These are phyloP conservation scores for Clarias platycephalus DNA, from an alignment of 2,797 vertebrate species.

Conservation along the genomic window DNA sequence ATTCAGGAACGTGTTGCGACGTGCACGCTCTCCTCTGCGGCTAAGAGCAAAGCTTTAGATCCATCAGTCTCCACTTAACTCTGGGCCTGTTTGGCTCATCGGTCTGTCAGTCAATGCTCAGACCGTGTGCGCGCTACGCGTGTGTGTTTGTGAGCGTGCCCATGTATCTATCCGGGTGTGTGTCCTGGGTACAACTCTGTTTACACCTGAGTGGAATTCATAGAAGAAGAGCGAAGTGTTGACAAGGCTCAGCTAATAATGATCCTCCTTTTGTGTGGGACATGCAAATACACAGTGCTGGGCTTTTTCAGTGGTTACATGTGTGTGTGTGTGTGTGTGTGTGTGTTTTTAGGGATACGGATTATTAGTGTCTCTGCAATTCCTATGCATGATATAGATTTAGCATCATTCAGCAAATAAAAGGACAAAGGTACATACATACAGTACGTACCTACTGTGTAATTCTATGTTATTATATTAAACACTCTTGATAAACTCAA, in stretches of 20 bases:
- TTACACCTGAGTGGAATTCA: slow-evolving; percentile 27
- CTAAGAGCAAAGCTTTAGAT: slow-evolving; percentile 25
- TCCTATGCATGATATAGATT: neutral
- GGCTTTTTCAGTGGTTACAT: neutral
- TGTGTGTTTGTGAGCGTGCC: neutral
- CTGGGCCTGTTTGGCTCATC: slow-evolving; percentile 17
- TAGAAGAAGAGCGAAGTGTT: slow-evolving; percentile 24
- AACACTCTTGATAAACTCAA: neutral
- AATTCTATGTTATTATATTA: too few relatives aligned
- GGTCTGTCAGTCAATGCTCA: slow-evolving; percentile 14
- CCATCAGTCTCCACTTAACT: slow-evolving; percentile 24
- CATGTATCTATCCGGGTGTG: neutral
- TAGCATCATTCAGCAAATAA: too few relatives aligned
- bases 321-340: neutral
- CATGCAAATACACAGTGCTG: slow-evolving; percentile 17
- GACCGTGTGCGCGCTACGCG: neutral
- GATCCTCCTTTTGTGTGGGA: slow-evolving; percentile 34
- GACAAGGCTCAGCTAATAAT: slow-evolving; percentile 40
- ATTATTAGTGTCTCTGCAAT: neutral
- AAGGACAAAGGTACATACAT: neutral
- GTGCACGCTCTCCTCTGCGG: neutral
- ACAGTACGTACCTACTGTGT: too few relatives aligned
- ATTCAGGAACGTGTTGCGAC: slow-evolving; percentile 26
- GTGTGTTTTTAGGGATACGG: neutral
- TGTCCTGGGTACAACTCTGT: slow-evolving; percentile 7